Conservation (phyloP, 2,888 invertebrate species). For the Acrobasis repandana region DNA sequence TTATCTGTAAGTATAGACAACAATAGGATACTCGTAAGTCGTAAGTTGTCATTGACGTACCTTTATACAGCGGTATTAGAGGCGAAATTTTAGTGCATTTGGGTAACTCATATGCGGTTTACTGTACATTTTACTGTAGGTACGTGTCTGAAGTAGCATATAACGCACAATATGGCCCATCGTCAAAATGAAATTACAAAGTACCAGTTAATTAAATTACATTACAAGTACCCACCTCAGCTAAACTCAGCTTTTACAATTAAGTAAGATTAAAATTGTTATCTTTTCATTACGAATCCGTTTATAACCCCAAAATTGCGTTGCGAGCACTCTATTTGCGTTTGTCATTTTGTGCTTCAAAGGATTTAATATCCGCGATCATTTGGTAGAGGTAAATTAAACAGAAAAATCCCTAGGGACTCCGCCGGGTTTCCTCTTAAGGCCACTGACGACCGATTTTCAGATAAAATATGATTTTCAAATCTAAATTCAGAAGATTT, state of each 20-base stretch:
- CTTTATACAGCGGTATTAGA: no score
- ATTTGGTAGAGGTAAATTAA: constrained; percentile 22
- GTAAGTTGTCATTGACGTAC: no score
- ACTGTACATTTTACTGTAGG: no score
- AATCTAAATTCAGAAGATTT: no score
- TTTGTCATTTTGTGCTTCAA: constrained; percentile 23
- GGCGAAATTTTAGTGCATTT: no score
- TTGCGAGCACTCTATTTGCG: constrained; percentile 20
- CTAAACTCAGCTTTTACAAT: constrained; percentile 3
- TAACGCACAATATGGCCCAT: not conserved
- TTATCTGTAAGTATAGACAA: no score
- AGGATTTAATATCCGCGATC: constrained; percentile 23
- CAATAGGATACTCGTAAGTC: no score
- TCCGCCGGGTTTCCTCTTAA: not conserved
- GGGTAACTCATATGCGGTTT: no score
- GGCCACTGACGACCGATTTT: constrained; percentile 6
- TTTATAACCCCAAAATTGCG: constrained; percentile 15
- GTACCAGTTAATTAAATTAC: not conserved
- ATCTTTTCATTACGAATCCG: constrained; percentile 9
- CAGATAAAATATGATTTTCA: no score
- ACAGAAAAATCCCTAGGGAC: constrained; percentile 20
- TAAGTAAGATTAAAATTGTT: constrained; percentile 11
- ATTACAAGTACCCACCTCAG: not conserved
- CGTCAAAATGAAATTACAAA: not conserved
- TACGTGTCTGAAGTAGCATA: no score